phyloP scores from a whole-genome alignment of 2,113 vertebrate genomes.

The Empidonax alnorum region DNA sequence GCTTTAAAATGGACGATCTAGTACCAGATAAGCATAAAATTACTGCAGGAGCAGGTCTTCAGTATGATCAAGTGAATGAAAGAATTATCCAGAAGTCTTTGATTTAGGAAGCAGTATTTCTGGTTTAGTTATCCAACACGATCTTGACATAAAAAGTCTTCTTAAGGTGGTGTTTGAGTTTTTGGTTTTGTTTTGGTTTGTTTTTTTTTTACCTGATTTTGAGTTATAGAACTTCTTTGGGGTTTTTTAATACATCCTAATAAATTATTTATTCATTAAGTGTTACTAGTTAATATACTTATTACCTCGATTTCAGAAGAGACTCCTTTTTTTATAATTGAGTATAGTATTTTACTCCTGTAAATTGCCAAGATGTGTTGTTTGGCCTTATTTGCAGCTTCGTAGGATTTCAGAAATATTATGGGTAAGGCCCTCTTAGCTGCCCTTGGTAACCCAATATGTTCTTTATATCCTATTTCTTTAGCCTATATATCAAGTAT shows the following conservation, averaged over 20 bases:
- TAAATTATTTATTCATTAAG: neutral
- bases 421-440: neutral
- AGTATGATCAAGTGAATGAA: constrained; percentile 2
- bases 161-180: neutral
- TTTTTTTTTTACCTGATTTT: neutral
- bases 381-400: neutral
- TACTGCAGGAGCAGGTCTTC: neutral
- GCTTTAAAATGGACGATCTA: neutral
- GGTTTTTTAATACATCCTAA: neutral
- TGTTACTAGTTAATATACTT: neutral
- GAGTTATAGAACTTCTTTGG: neutral
- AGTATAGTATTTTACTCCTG: neutral
- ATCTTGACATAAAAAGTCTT: neutral
- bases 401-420: neutral
- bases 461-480: neutral
- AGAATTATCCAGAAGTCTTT: constrained; percentile 23
- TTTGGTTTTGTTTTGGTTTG: neutral
- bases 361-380: neutral
- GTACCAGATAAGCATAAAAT: neutral
- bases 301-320: neutral
- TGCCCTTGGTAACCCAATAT: neutral
- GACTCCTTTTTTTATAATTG: neutral
- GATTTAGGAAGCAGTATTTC: neutral
- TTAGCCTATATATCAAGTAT: neutral
- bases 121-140: neutral